Conservation (phyloP, 2,888 invertebrate species). For the Trypoxylon attenuatum region DNA sequence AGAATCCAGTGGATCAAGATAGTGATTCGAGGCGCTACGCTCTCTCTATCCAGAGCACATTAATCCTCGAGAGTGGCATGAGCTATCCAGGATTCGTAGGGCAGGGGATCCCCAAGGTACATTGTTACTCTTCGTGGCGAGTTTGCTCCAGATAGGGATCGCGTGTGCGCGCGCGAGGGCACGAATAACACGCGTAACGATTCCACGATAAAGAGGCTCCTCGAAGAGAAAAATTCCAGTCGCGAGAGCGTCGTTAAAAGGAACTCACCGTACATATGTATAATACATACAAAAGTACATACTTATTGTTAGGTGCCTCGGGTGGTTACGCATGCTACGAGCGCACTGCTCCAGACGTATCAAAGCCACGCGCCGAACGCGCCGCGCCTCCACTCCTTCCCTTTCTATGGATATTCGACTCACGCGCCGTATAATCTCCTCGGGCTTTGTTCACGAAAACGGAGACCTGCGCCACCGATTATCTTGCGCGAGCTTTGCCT, state of each 20-base stretch:
- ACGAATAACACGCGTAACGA: neutral
- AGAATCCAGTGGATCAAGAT: too few relatives aligned
- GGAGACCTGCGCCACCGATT: slow-evolving; percentile 28
- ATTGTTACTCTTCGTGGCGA: too few relatives aligned
- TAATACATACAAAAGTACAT: too few relatives aligned
- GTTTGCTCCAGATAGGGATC: neutral
- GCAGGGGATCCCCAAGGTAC: too few relatives aligned
- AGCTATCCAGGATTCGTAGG: too few relatives aligned
- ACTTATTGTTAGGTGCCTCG: neutral
- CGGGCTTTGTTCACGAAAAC: slow-evolving; percentile 19
- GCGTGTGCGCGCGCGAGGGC: neutral
- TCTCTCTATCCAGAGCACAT: too few relatives aligned
- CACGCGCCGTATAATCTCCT: slow-evolving; percentile 29
- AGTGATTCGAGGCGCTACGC: too few relatives aligned
- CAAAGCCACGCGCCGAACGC: slow-evolving; percentile 30
- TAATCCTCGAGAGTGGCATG: too few relatives aligned
- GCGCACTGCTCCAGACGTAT: slow-evolving; percentile 22
- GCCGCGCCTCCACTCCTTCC: slow-evolving; percentile 3
- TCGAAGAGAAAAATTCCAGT: neutral
- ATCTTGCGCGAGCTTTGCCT: too few relatives aligned
- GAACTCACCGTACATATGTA: too few relatives aligned
- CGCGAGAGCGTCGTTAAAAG: neutral
- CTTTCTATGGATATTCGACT: slow-evolving; percentile 16
- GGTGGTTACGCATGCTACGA: slow-evolving; percentile 1
- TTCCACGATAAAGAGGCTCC: neutral